phyloP scores from a whole-genome alignment of 2,888 invertebrate species.

The Rhimphoctona megacephalus region DNA sequence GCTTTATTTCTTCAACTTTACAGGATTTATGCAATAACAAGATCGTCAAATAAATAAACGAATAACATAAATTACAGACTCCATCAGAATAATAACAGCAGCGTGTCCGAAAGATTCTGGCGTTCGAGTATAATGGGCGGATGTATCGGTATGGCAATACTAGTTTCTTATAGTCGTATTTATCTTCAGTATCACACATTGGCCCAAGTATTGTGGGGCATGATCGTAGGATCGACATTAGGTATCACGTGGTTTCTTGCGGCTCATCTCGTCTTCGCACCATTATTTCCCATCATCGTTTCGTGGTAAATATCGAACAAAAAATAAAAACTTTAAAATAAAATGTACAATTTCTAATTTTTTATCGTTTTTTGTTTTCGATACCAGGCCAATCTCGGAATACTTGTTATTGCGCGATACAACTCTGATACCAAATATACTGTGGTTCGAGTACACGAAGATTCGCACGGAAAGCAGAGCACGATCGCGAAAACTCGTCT shows the following conservation, averaged over 20 bases:
- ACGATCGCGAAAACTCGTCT: conserved; percentile 92
- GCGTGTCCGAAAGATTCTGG: conserved; percentile 91
- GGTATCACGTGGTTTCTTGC: conserved; percentile 93
- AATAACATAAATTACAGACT: conserved; percentile 87
- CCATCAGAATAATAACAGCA: conserved; percentile 93
- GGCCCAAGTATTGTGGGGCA: conserved; percentile 93
- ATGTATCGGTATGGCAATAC: conserved; percentile 87
- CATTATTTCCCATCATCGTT: conserved; percentile 93
- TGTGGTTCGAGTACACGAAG: conserved; percentile 97
- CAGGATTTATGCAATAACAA: too few relatives aligned
- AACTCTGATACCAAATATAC: conserved; percentile 95
- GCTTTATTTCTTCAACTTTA: too few relatives aligned
- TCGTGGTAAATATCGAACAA: conserved; percentile 89
- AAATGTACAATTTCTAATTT: conserved; percentile 6
- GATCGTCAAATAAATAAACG: neutral
- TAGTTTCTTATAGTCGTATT: conserved; percentile 90
- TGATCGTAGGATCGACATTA: conserved; percentile 90
- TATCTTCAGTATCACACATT: conserved; percentile 95
- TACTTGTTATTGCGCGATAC: conserved; percentile 94
- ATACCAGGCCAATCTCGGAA: conserved; percentile 92
- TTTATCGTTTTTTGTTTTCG: conserved; percentile 34
- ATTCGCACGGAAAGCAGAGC: conserved; percentile 93
- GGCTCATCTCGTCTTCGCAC: conserved; percentile 93
- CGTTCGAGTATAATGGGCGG: conserved; percentile 88
- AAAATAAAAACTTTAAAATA: neutral